Evolutionary conservation across 2,797 vertebrate genomes (phyloP).

Genomic region (Sebastes aleutianus): DNA sequence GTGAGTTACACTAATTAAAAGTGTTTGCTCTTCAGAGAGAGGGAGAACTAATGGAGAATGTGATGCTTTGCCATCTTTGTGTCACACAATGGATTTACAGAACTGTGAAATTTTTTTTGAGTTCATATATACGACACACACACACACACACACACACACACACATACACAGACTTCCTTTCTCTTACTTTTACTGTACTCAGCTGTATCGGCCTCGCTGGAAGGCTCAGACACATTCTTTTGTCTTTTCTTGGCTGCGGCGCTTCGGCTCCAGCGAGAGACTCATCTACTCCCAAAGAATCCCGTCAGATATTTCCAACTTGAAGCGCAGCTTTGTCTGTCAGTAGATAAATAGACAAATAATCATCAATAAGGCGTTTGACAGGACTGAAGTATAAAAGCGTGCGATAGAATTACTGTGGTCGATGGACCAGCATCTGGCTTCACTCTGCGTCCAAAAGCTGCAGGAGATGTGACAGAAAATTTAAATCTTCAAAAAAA

Average conservation of each 20-base stretch:
- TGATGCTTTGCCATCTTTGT: slow-evolving; percentile 36
- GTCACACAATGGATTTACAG: slow-evolving; percentile 31
- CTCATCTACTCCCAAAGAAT: slow-evolving; percentile 32
- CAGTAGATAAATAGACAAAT: slow-evolving; percentile 45
- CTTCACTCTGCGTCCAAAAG: slow-evolving; percentile 18
- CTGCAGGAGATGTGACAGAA: slow-evolving; percentile 15
- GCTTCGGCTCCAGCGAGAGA: slow-evolving; percentile 36
- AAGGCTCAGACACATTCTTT: slow-evolving; percentile 51
- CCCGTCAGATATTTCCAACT: slow-evolving; percentile 45
- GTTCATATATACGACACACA: not conserved
- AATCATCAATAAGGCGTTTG: slow-evolving; percentile 17
- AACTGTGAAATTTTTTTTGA: not conserved
- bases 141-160: slow-evolving; percentile 10
- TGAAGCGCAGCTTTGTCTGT: slow-evolving; percentile 21
- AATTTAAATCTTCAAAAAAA: not conserved
- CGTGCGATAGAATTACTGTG: slow-evolving; percentile 6
- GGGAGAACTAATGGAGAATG: slow-evolving; percentile 33
- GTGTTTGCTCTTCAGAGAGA: slow-evolving; percentile 26
- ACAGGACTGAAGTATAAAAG: not conserved
- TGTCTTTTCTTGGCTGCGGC: slow-evolving; percentile 38
- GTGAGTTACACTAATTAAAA: slow-evolving; percentile 57
- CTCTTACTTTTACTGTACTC: slow-evolving; percentile 48
- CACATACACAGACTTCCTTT: slow-evolving; percentile 23
- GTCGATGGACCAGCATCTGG: slow-evolving; percentile 41
- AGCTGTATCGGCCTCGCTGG: slow-evolving; percentile 31